Percentiles rank a stretch among this genome's conserved stretches.
phyloP scores from a whole-genome alignment of 1,140 invertebrate genomes.

The Pteromalus puparum region DNA sequence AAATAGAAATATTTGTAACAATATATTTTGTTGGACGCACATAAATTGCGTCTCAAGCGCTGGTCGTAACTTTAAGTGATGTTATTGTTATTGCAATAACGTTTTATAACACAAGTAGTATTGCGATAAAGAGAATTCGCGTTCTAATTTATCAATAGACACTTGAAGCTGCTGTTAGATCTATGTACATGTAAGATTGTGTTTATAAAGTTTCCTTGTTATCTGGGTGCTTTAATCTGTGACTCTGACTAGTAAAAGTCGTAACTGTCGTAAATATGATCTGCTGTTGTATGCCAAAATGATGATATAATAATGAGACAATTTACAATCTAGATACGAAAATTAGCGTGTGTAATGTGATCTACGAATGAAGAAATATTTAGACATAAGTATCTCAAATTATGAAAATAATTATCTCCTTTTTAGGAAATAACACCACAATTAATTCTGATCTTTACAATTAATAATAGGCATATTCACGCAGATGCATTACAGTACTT shows the following conservation, averaged over 20 bases:
- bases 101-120: slow-evolving; percentile 34
- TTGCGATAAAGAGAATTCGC: slow-evolving; percentile 22
- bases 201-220: slow-evolving; percentile 13
- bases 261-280: slow-evolving; percentile 10
- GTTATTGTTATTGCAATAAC: slow-evolving; percentile 40
- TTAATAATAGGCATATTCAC: not conserved
- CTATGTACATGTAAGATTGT: not conserved
- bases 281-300: not conserved
- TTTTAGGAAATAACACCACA: not conserved
- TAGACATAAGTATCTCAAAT: not conserved
- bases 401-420: not conserved
- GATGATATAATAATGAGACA: not conserved
- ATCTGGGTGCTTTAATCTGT: not conserved
- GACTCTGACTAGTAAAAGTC: not conserved
- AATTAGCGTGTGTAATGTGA: not conserved
- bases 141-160: slow-evolving; percentile 1
- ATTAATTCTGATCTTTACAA: not conserved
- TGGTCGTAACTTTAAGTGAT: slow-evolving; percentile 17
- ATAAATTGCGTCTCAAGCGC: slow-evolving; percentile 15
- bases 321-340: not conserved
- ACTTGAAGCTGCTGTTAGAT: not conserved
- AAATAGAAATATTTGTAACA: slow-evolving; percentile 29
- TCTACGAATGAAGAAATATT: not conserved
- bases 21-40: slow-evolving; percentile 38
- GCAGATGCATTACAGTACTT: not conserved